Evolutionary conservation across 2,888 invertebrate genomes (phyloP).

Genomic region (Tenthredo notha): DNA sequence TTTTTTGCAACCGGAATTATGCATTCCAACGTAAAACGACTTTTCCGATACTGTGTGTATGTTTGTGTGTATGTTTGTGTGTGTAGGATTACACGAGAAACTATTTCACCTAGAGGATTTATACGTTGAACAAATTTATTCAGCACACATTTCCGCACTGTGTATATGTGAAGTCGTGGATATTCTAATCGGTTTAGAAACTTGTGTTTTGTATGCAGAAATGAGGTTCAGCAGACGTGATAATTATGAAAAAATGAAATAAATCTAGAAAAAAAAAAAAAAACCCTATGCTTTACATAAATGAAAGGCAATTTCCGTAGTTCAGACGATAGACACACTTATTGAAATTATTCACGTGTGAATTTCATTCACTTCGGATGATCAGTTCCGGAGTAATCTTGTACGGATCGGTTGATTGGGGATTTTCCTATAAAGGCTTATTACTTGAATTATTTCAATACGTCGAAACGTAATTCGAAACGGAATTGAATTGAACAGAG

Average conservation of each 20-base stretch:
- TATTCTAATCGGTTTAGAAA: not conserved
- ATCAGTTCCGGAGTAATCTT: not conserved
- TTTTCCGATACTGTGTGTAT: not conserved
- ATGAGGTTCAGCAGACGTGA: not conserved
- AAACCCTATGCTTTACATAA: too few relatives aligned
- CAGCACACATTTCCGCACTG: not conserved
- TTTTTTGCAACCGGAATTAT: too few relatives aligned
- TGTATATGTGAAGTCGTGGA: not conserved
- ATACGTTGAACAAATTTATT: not conserved
- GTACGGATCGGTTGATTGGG: not conserved
- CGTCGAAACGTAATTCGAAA: not conserved
- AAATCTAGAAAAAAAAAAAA: not conserved
- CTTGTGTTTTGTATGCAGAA: not conserved
- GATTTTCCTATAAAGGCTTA: not conserved
- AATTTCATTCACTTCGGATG: not conserved
- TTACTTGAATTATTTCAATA: not conserved
- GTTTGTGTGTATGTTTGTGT: too few relatives aligned
- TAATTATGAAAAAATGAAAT: not conserved
- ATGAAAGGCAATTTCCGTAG: not conserved
- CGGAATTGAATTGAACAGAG: not conserved
- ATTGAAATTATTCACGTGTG: not conserved
- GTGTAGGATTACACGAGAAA: too few relatives aligned
- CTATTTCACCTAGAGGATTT: not conserved
- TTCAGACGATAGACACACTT: not conserved
- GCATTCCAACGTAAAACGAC: not conserved